phyloP scores from a whole-genome alignment of 2,888 invertebrate species.

The Lasioglossum calceatum region DNA sequence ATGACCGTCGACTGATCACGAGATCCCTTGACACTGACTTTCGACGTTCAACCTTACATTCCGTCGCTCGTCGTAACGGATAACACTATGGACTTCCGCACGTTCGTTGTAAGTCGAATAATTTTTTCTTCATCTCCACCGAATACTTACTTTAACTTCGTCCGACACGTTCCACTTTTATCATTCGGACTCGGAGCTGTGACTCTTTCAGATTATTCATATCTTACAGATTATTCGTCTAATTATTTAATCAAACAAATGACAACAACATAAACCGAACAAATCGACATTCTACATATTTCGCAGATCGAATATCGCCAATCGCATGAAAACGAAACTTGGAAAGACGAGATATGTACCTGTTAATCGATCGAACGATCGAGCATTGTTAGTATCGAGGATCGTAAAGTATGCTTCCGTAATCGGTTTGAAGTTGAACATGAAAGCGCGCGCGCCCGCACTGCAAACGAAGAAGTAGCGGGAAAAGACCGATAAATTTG shows the following conservation, averaged over 20 bases:
- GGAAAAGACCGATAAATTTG: conserved; percentile 22
- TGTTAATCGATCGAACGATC: no score
- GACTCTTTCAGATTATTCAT: neutral
- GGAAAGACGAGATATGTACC: neutral
- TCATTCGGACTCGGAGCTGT: neutral
- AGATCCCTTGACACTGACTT: conserved; percentile 40
- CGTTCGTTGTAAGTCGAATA: conserved; percentile 76
- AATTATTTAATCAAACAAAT: neutral
- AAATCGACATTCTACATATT: neutral
- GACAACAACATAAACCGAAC: neutral
- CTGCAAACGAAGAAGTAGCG: neutral
- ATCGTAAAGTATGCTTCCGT: neutral
- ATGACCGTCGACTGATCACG: conserved; percentile 78
- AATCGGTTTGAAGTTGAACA: neutral
- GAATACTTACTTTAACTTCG: neutral
- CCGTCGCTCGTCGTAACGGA: conserved; percentile 26
- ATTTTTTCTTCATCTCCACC: neutral
- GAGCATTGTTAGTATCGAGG: neutral
- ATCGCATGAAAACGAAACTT: neutral
- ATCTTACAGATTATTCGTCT: neutral
- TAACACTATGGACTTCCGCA: conserved; percentile 76
- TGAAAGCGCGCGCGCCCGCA: neutral
- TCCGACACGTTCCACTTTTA: neutral
- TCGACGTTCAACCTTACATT: conserved; percentile 13
- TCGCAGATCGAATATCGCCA: neutral